Evolutionary conservation across 1,140 invertebrate genomes (phyloP), one percentile per base, ranked within the genome.

Genomic region (Trichonephila inaurata): DNA sequence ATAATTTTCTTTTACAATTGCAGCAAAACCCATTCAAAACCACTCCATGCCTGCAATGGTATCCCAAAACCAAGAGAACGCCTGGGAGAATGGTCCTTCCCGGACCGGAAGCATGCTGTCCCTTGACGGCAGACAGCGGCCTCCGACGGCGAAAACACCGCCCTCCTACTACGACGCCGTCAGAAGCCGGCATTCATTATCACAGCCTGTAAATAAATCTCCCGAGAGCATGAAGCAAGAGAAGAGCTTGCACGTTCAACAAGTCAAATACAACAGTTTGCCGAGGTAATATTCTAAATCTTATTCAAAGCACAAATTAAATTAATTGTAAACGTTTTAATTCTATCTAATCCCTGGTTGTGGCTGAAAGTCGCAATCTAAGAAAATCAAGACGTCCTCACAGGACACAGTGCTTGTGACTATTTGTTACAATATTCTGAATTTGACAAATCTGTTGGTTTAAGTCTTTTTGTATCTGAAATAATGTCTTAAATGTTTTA

Each of bases 81-180:
- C 69, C n/a, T 94, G 93, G 87, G 87, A 83, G 21, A 58, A 33
- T 28, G 58, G 60, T 33, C 91, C 91, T 0, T 93, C 92, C 7
- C 21, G 92, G 18, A 81, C 83, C 0, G 92, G 92, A 19, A 93
- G 92, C 61, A 81, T 89, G 58, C 85, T 93, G 85, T 93, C 92
- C 16, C 62, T 94, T 58, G 93, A 94, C 60, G 77, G 88, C 18
- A 14, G 93, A 1, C 92, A 88, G 58, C 87, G 88, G 12, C 83
- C 60, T 21, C 33, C 86, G 4, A 44, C 85, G 12, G 83, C 58
- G 51, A 88, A 89, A 72, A 94, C 93, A 0, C 93, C 88, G 1
- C 93, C 93, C 2, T 94, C 93, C 21, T 94, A 94, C 21, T 94
- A 89, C 44, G 93, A 94, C 61, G 93, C 93, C 8, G 93, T 94